Base-by-base conservation (phyloP, 2,113 vertebrate species). In the Percina caprodes region DNA sequence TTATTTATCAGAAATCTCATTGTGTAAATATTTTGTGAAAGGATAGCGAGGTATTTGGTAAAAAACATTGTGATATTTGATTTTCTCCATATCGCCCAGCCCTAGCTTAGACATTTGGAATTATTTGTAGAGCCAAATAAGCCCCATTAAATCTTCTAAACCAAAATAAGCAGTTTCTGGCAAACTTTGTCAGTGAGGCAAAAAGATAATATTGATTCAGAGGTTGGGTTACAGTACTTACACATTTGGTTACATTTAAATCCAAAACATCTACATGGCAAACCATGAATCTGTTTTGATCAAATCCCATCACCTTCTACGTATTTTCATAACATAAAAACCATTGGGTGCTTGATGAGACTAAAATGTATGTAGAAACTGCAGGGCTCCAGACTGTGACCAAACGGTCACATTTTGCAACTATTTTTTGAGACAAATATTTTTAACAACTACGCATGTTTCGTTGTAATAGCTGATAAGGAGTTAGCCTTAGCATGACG, bases 171-270 rank as follows among this genome's bases (percentile, higher is more conserved):
- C 23, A 23, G 60, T 58, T 23, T 23, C 21, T 49, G n/a, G 21
- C n/a, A 45, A 13, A 62, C 19, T n/a, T 62, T 23, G 6, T 10
- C 3, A 15, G 24, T 16, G 24, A 45, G 42, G 24, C 42, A 68
- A 35, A 54, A 39, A 55, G 4, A 16, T 21, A n/a, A 68, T n/a
- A 54, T 35, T 13, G 45, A 51, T 16, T 33, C 16, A 45, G 60
- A 35, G 58, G 58, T 62, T 24, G 46, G 56, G 24, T 61, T 69
- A 56, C 23, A 69, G 8, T 10, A 26, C n/a, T 7, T 77, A 74
- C 23, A 61, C 24, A 61, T 61, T 68, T 74, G 23, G 33, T 69
- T 23, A 74, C 45, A 48, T 70, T 54, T 26, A 3, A 49, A 49
- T 67, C 24, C 8, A 30, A 26, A 18, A 21, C 16, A 67, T 19